phyloP scores from a whole-genome alignment of 2,888 invertebrate species.

The Teleiodes luculella region DNA sequence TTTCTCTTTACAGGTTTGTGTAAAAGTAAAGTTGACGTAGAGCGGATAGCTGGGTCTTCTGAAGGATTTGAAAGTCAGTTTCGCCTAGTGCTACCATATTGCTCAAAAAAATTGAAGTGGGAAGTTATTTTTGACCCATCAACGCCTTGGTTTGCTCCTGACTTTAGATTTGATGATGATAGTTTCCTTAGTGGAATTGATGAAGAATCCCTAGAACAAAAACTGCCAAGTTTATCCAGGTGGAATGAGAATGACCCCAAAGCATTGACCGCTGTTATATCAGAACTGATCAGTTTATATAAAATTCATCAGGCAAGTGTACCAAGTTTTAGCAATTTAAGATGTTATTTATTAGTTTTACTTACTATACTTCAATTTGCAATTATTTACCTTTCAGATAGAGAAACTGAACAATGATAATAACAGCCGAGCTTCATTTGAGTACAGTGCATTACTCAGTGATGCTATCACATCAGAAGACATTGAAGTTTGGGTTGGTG shows the following conservation, averaged over 20 bases:
- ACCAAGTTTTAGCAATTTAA: no score
- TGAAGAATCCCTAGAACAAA: conserved; percentile 66
- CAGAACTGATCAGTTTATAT: conserved; percentile 80
- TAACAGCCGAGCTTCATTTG: conserved; percentile 77
- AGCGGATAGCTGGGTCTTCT: conserved; percentile 51
- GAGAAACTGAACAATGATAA: conserved; percentile 72
- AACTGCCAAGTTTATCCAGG: conserved; percentile 79
- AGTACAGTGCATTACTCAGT: conserved; percentile 81
- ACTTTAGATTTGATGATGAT: conserved; percentile 85
- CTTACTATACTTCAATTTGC: no score
- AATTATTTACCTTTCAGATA: conserved; percentile 41
- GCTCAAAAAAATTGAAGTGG: conserved; percentile 82
- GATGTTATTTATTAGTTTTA: no score
- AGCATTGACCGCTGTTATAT: conserved; percentile 79
- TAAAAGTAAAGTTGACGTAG: conserved; percentile 68
- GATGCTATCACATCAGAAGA: conserved; percentile 75
- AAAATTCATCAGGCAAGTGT: conserved; percentile 81
- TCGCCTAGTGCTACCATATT: conserved; percentile 83
- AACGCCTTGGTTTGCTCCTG: conserved; percentile 83
- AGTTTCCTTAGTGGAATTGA: conserved; percentile 80
- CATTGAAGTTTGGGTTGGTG: conserved; percentile 82
- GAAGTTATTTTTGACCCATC: conserved; percentile 83
- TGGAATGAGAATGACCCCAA: conserved; percentile 82
- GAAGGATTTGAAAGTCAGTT: conserved; percentile 76
- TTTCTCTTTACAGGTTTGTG: conserved; percentile 53